Conservation (phyloP, 2,888 invertebrate genomes). For the Neria commutata region DNA sequence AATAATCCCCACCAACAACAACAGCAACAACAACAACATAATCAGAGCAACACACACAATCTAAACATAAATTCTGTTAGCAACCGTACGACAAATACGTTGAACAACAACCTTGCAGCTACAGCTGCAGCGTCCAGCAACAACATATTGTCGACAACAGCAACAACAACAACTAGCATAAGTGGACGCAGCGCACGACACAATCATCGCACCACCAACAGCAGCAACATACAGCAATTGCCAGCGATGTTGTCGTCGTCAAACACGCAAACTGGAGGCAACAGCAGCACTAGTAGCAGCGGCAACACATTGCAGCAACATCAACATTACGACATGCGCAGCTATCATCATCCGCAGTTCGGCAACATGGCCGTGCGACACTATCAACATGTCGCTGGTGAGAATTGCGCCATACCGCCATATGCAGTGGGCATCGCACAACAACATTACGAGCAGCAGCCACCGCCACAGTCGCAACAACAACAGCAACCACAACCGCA, state of each 20-base stretch:
- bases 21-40: constrained; percentile 29
- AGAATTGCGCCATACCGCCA: constrained; percentile 32
- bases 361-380: constrained; percentile 59
- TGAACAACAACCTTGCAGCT: constrained; percentile 41
- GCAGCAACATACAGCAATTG: constrained; percentile 30
- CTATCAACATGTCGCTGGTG: constrained; percentile 22
- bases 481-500: constrained; percentile 2
- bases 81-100: constrained; percentile 33
- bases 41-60: neutral
- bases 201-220: constrained; percentile 20
- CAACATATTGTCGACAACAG: constrained; percentile 28
- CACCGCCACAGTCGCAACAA: constrained; percentile 1
- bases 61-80: constrained; percentile 9
- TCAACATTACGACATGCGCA: constrained; percentile 42
- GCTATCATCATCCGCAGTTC: constrained; percentile 59
- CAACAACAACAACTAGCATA: constrained; percentile 32
- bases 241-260: neutral
- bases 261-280: neutral
- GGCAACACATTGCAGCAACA: constrained; percentile 32
- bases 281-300: constrained; percentile 6
- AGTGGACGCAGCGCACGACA: constrained; percentile 9
- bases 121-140: constrained; percentile 43
- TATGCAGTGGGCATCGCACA: neutral
- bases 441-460: neutral
- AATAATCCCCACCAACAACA: constrained; percentile 29